Percentiles rank a stretch among this genome's conserved stretches.
Conservation (phyloP, 2,797 vertebrate species). For the Falco biarmicus region DNA sequence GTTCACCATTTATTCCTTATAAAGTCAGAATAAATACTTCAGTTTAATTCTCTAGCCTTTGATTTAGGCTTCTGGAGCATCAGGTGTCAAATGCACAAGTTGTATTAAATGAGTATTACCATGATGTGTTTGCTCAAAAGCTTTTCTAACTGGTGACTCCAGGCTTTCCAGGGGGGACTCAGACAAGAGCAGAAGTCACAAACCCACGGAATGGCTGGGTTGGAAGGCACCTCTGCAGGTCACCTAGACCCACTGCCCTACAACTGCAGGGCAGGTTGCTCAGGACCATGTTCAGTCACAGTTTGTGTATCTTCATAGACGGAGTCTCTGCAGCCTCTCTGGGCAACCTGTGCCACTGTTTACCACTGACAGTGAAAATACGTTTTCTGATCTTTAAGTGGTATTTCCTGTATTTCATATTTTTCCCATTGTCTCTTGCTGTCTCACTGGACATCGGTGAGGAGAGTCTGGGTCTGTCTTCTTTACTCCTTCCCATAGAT, state of each 20-base stretch:
- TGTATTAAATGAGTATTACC: background rate
- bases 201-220: background rate
- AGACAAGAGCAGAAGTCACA: background rate
- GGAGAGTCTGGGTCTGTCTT: background rate
- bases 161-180: background rate
- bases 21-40: background rate
- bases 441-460: background rate
- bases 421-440: background rate
- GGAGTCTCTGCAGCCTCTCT: background rate
- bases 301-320: background rate
- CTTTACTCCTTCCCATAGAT: background rate
- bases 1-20: background rate
- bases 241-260: background rate
- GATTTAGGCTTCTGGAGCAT: background rate
- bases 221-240: background rate
- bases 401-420: background rate
- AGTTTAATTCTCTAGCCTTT: background rate
- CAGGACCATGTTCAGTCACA: background rate
- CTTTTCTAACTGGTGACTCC: background rate
- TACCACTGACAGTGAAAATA: background rate
- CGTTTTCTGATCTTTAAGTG: background rate
- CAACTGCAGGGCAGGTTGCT: background rate
- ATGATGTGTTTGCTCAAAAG: accelerated
- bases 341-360: background rate
- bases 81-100: background rate